Percentiles rank a stretch among this genome's conserved stretches.
Conservation (phyloP, 2,113 vertebrate species). For the Zeus faber region DNA sequence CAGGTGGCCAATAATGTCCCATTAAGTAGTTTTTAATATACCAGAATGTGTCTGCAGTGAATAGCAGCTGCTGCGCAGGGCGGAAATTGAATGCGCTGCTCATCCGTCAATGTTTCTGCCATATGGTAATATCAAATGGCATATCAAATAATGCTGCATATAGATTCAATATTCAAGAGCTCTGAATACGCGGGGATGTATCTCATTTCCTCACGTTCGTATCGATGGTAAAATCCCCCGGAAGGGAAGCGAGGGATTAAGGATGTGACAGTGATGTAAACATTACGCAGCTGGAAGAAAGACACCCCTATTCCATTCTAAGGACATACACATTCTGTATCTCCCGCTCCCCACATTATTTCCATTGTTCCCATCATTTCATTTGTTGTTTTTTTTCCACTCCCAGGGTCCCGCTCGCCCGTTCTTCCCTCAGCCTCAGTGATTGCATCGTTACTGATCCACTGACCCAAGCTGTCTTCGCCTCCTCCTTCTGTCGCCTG, state of each 20-base stretch:
- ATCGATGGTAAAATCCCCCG: conserved; percentile 38
- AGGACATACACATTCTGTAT: conserved; percentile 9
- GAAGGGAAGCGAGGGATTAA: conserved; percentile 37
- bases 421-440: conserved; percentile 31
- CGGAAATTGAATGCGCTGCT: conserved; percentile 60
- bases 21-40: conserved; percentile 59
- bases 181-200: conserved; percentile 27
- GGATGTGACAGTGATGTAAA: conserved; percentile 42
- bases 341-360: too few relatives aligned
- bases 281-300: conserved; percentile 35
- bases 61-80: conserved; percentile 60
- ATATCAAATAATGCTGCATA: conserved; percentile 61
- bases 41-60: conserved; percentile 54
- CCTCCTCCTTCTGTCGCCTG: conserved; percentile 67
- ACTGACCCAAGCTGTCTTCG: conserved; percentile 62
- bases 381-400: neutral
- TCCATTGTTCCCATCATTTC: neutral
- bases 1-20: conserved; percentile 65
- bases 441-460: conserved; percentile 63
- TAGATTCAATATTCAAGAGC: conserved; percentile 41
- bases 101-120: conserved; percentile 60
- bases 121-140: conserved; percentile 59
- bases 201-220: conserved; percentile 54
- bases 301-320: conserved; percentile 25
- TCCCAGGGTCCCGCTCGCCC: neutral